A percentile compares a stretch with the other conserved stretches of the same genome.
Conservation (phyloP, 30 jellyfish, hydroid and myxozoan species). For the Catostylus mosaicus region DNA sequence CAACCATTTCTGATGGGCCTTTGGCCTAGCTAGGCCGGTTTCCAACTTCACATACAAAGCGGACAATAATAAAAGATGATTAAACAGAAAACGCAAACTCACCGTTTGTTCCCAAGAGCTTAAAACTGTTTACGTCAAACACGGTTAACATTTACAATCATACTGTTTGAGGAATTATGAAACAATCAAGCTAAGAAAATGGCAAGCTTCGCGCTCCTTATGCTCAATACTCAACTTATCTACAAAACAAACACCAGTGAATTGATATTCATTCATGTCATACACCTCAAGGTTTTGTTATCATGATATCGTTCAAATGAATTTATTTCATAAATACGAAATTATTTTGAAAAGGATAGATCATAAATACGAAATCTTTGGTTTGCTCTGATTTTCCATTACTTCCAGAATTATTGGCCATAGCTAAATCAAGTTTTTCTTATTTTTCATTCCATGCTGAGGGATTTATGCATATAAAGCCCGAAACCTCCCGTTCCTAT, state of each 20-base stretch:
- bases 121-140: slow-evolving; percentile 1
- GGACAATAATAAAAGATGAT: neutral
- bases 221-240: slow-evolving; percentile 22
- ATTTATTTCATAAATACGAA: too few relatives aligned
- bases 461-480: too few relatives aligned
- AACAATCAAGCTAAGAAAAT: slow-evolving; percentile 32
- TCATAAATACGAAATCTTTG: too few relatives aligned
- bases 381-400: too few relatives aligned
- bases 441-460: too few relatives aligned
- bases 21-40: slow-evolving; percentile 16
- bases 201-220: slow-evolving; percentile 31
- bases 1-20: too few relatives aligned
- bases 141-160: neutral
- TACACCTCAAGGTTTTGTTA: slow-evolving; percentile 10
- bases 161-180: slow-evolving; percentile 24
- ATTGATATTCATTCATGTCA: neutral
- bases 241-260: slow-evolving; percentile 40
- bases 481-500: too few relatives aligned
- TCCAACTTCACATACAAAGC: neutral
- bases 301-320: too few relatives aligned
- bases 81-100: neutral
- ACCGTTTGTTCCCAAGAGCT: slow-evolving; percentile 6
- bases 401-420: too few relatives aligned
- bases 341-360: too few relatives aligned
- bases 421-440: too few relatives aligned